Conservation (phyloP, 30 jellyfish, hydroid and myxozoan species). For the Aurelia coerulea region DNA sequence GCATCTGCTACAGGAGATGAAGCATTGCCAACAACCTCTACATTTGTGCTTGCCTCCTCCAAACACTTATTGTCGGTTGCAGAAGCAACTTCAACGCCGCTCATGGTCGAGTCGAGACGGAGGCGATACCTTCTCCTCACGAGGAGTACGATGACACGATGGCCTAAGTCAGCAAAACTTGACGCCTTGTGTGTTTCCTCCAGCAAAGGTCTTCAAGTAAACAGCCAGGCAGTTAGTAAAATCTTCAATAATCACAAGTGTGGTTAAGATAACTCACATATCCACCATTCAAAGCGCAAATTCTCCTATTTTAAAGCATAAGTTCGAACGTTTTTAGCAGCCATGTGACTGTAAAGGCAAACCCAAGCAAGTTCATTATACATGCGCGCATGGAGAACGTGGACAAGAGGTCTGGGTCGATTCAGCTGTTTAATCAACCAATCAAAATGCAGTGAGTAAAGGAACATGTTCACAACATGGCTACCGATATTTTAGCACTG, state of each 20-base stretch:
- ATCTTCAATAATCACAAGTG: too few species aligned
- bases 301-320: background rate
- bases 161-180: slow-evolving; percentile 43
- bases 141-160: slow-evolving; percentile 14
- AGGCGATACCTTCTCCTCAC: slow-evolving; percentile 42
- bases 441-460: slow-evolving; percentile 52
- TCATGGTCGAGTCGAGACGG: slow-evolving; percentile 45
- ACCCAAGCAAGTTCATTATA: slow-evolving; percentile 48
- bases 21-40: background rate
- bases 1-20: slow-evolving; percentile 28
- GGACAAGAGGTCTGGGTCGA: slow-evolving; percentile 80
- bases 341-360: slow-evolving; percentile 73
- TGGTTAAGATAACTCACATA: background rate
- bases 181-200: slow-evolving; percentile 1
- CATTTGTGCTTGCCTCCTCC: slow-evolving; percentile 15
- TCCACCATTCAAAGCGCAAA: slow-evolving; percentile 31
- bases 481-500: too few species aligned
- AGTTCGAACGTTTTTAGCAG: slow-evolving; percentile 24
- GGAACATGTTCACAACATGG: slow-evolving; percentile 68
- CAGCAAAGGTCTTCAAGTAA: too few species aligned
- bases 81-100: slow-evolving; percentile 71
- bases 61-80: slow-evolving; percentile 25
- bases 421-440: slow-evolving; percentile 81
- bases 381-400: slow-evolving; percentile 81
- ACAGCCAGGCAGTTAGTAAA: too few species aligned